Evolutionary conservation across 1,140 invertebrate genomes (phyloP).

Genomic region (Drosophila kanapiae): DNA sequence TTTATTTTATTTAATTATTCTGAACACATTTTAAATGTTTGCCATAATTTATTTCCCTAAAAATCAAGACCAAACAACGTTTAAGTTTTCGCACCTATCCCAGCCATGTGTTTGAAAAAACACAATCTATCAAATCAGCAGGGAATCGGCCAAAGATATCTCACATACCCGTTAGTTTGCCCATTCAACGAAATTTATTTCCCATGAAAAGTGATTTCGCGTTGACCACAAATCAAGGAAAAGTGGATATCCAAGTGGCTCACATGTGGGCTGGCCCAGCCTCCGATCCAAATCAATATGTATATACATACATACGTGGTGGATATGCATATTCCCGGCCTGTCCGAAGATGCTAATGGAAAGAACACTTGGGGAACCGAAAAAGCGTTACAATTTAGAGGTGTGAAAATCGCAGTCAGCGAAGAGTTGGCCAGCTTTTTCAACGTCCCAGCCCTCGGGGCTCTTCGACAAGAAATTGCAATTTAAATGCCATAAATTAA

Average conservation of each 20-base stretch:
- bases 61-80: neutral
- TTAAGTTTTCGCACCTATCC: constrained; percentile 11
- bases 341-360: constrained; percentile 61
- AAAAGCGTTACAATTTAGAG: constrained; percentile 72
- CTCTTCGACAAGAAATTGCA: constrained; percentile 76
- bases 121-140: constrained; percentile 38
- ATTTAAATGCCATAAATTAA: constrained; percentile 83
- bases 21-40: no score
- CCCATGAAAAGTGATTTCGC: constrained; percentile 69
- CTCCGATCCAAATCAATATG: constrained; percentile 15
- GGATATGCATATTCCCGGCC: constrained; percentile 13
- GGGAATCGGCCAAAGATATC: constrained; percentile 31
- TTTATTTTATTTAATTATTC: no score
- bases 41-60: no score
- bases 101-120: constrained; percentile 19
- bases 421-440: constrained; percentile 12
- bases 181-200: constrained; percentile 39
- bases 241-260: constrained; percentile 15
- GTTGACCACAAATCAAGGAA: constrained; percentile 67
- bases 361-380: constrained; percentile 57
- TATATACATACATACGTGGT: neutral
- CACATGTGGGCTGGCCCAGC: constrained; percentile 57
- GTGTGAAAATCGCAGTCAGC: constrained; percentile 63
- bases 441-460: constrained; percentile 1
- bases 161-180: constrained; percentile 27